Conservation (phyloP, 2,888 invertebrate genomes). For the Drosophila helvetica region DNA sequence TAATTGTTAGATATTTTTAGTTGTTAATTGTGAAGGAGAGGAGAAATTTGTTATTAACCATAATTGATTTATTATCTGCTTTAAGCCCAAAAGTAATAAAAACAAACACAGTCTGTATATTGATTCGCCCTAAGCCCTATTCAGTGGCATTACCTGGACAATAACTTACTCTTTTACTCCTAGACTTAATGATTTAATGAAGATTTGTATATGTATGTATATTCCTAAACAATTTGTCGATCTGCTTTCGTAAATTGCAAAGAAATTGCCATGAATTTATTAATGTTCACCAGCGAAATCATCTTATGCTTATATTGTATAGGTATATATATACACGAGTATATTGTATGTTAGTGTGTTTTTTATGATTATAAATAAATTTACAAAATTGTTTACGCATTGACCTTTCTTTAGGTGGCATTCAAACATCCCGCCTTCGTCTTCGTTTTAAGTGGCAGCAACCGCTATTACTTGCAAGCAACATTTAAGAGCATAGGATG, state of each 20-base stretch:
- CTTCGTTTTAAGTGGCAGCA: not conserved
- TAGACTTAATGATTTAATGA: slow-evolving; percentile 21
- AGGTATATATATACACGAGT: slow-evolving; percentile 11
- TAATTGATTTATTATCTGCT: slow-evolving; percentile 60
- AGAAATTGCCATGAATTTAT: slow-evolving; percentile 46
- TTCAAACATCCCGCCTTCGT: slow-evolving; percentile 3
- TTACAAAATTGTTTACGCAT: slow-evolving; percentile 42
- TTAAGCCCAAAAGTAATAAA: slow-evolving; percentile 61
- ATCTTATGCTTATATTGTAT: slow-evolving; percentile 43
- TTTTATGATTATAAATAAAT: slow-evolving; percentile 65
- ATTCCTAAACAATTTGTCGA: slow-evolving; percentile 9
- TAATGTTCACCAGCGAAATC: slow-evolving; percentile 44
- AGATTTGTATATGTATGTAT: slow-evolving; percentile 23
- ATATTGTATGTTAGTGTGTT: slow-evolving; percentile 54
- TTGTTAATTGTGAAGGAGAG: slow-evolving; percentile 53
- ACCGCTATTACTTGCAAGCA: no score
- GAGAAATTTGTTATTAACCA: slow-evolving; percentile 62
- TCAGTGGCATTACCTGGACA: slow-evolving; percentile 56
- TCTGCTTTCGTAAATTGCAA: slow-evolving; percentile 35
- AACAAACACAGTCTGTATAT: slow-evolving; percentile 43
- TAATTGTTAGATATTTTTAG: slow-evolving; percentile 73
- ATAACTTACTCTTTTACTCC: slow-evolving; percentile 52
- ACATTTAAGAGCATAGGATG: no score
- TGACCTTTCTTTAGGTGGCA: not conserved
- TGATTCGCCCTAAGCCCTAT: slow-evolving; percentile 36